Evolutionary conservation across 1,140 invertebrate species (phyloP).

Genomic region (Pinna nobilis): DNA sequence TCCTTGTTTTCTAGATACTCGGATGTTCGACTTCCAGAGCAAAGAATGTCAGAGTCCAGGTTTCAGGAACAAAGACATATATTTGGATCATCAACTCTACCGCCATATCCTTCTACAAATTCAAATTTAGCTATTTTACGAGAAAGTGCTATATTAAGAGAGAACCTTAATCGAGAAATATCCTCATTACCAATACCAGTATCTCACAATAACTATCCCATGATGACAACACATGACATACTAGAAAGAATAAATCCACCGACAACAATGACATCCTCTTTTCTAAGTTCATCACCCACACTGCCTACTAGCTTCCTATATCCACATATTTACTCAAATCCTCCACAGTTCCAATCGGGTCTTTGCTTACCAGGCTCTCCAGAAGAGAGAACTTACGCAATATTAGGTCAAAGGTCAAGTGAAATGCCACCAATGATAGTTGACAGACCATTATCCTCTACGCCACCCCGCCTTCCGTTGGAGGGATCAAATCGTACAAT

Average conservation of each 20-base stretch:
- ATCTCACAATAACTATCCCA: slow-evolving; percentile 49
- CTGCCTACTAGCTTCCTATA: slow-evolving; percentile 59
- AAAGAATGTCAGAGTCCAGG: slow-evolving; percentile 50
- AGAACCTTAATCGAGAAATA: slow-evolving; percentile 56
- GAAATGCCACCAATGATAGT: slow-evolving; percentile 47
- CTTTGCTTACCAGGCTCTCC: slow-evolving; percentile 53
- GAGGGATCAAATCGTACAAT: slow-evolving; percentile 5
- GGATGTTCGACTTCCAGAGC: slow-evolving; percentile 53
- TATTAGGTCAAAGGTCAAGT: slow-evolving; percentile 45
- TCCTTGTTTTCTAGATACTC: slow-evolving; percentile 49
- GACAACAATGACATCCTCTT: slow-evolving; percentile 47
- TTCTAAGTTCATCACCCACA: slow-evolving; percentile 47
- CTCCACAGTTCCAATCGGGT: slow-evolving; percentile 54
- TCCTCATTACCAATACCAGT: slow-evolving; percentile 46
- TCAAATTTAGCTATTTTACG: slow-evolving; percentile 62
- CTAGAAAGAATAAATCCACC: slow-evolving; percentile 53
- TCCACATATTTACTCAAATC: slow-evolving; percentile 54
- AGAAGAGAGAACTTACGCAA: slow-evolving; percentile 57
- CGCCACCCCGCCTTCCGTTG: slow-evolving; percentile 24
- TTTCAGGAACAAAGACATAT: slow-evolving; percentile 42
- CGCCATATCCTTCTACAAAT: slow-evolving; percentile 49
- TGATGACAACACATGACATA: slow-evolving; percentile 57
- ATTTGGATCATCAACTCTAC: slow-evolving; percentile 37
- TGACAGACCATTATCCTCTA: slow-evolving; percentile 42
- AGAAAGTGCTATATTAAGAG: slow-evolving; percentile 63